Base-by-base conservation (phyloP, 2,113 vertebrate genomes). In the Ophiodon elongatus region DNA sequence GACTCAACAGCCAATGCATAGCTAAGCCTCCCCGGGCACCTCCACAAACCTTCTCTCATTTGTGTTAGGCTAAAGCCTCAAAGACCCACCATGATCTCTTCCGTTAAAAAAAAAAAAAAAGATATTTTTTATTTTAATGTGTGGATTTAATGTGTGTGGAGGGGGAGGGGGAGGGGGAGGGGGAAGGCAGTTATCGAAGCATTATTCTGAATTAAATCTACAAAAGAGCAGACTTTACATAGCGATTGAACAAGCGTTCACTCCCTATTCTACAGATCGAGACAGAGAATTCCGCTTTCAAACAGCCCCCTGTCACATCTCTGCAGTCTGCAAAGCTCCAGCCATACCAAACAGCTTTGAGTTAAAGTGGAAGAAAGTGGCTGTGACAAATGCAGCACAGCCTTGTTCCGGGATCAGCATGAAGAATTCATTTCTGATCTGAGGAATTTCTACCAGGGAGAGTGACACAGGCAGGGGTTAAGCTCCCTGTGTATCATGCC, bases 401-500 rank as follows among this genome's bases (percentile, higher is more conserved):
- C 85, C 90, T 92, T 88, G 88, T 93, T 90, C 90, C 82, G 72
- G 93, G 93, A 94, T 93, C 93, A 89, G 90, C 91, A 87, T 89
- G 90, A 92, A 87, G 87, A 93, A 92, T 93, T 92, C 89, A 93
- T 94, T 94, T 90, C 69, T 87, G 91, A 94, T 91, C 88, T 88
- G 60, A 92, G 80, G 85, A 77, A 77, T 91, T 88, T 83, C 75
- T 81, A 66, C 47, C 52, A 83, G 77, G 77, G 67, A 84, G 86
- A 84, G 79, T 91, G 92, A 93, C 90, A 88, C 76, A 89, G 89
- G 88, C 86, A 88, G 88, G 87, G 91, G 91, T 91, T 93, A 87
- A 89, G 86, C 82, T 82, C 78, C 84, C 70, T 75, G 76, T 79
- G 59, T 70, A 71, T 92, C 89, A 79, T 90, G 84, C 85, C 87